Conservation (phyloP, 2,113 vertebrate species). For the Ochotona curzoniae region DNA sequence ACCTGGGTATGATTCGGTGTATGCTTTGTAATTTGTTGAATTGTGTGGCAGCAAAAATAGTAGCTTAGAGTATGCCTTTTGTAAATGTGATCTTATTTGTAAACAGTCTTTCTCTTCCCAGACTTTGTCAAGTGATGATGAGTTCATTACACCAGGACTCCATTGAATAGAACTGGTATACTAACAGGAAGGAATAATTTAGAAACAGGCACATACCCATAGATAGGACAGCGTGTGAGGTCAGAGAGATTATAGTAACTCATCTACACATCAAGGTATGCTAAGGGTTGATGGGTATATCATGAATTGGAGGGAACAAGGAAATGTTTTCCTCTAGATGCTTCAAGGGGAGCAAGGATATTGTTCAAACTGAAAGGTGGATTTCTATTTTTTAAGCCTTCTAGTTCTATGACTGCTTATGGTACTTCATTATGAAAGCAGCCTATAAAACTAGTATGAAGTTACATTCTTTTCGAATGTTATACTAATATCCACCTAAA, state of each 20-base stretch:
- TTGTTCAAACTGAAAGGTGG: neutral
- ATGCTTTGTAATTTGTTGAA: neutral
- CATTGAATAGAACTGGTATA: neutral
- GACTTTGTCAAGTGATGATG: neutral
- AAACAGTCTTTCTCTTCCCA: neutral
- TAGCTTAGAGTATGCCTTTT: neutral
- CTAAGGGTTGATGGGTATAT: neutral
- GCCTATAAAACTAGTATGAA: neutral
- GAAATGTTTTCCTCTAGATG: neutral
- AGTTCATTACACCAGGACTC: neutral
- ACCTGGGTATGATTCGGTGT: neutral
- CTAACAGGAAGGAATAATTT: neutral
- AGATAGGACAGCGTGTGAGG: neutral
- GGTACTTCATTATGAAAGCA: neutral
- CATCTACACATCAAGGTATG: neutral
- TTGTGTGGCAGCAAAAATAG: neutral
- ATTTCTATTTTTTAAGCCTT: neutral
- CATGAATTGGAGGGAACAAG: neutral
- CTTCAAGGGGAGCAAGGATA: accelerated
- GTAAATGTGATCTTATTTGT: neutral
- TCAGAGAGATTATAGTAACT: neutral
- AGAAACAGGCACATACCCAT: neutral
- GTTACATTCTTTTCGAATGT: neutral
- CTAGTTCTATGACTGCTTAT: neutral
- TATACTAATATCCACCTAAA: neutral